These are phyloP conservation scores for Fragum whitleyi DNA, from an alignment of 2,888 invertebrate species.

Conservation along the genomic window DNA sequence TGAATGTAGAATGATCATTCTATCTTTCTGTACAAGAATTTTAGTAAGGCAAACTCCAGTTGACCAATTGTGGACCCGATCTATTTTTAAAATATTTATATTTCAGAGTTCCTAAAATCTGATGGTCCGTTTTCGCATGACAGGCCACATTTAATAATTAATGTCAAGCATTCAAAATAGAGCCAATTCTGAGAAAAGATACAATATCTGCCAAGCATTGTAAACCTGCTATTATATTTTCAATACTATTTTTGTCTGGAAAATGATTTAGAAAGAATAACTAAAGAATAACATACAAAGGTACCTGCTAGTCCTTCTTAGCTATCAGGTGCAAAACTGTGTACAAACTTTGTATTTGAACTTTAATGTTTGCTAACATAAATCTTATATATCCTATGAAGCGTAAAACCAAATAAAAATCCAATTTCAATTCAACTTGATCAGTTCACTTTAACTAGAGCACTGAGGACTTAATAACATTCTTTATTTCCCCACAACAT, in stretches of 20 bases:
- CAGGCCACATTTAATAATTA: too few relatives aligned
- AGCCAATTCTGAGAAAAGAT: too few relatives aligned
- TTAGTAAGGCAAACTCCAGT: too few relatives aligned
- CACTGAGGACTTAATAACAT: not conserved
- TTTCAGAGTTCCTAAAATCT: too few relatives aligned
- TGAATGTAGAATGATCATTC: too few relatives aligned
- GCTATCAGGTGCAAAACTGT: not conserved
- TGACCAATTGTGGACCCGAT: too few relatives aligned
- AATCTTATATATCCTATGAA: not conserved
- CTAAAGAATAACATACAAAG: not conserved
- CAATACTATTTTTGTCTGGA: not conserved
- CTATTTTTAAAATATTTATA: too few relatives aligned
- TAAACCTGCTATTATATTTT: too few relatives aligned
- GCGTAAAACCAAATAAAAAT: not conserved
- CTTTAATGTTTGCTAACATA: not conserved
- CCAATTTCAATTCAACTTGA: not conserved
- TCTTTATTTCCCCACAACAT: not conserved
- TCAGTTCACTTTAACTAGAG: not conserved
- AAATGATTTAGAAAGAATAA: not conserved
- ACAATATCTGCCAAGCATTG: too few relatives aligned
- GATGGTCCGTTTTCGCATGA: too few relatives aligned
- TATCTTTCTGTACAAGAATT: too few relatives aligned
- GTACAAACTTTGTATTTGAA: not conserved
- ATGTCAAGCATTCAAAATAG: too few relatives aligned
- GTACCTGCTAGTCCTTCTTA: not conserved